Percentiles rank a stretch among this genome's conserved stretches.
Conservation (phyloP, 2,113 vertebrate species). For the Nestor notabilis region DNA sequence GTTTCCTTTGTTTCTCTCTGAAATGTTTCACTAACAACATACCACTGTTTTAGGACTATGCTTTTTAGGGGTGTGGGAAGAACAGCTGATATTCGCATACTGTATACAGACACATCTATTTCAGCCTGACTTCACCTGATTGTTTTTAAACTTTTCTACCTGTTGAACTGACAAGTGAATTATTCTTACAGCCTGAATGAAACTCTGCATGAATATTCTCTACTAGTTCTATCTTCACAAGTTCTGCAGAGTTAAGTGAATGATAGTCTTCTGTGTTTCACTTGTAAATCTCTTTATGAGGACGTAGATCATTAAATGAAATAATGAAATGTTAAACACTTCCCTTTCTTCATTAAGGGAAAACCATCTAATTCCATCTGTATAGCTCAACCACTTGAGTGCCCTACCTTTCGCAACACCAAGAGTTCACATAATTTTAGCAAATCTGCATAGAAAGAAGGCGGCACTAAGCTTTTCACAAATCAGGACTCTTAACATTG, state of each 20-base stretch:
- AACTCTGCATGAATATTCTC: not conserved
- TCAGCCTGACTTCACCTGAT: accelerated
- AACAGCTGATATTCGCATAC: not conserved
- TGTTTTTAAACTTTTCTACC: not conserved
- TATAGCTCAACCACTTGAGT: not conserved
- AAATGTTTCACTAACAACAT: not conserved
- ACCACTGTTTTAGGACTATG: not conserved
- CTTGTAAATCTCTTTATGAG: not conserved
- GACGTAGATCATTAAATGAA: not conserved
- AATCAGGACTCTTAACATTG: not conserved
- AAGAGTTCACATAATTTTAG: not conserved
- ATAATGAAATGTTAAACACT: not conserved
- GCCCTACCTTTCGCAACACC: not conserved
- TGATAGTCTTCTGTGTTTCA: not conserved
- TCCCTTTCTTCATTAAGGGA: not conserved
- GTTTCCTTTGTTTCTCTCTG: not conserved
- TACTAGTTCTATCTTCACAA: not conserved
- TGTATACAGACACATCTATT: not conserved
- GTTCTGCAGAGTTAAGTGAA: not conserved
- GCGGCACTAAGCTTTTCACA: not conserved
- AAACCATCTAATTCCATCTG: not conserved
- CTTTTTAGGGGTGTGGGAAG: accelerated
- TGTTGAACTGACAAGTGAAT: not conserved
- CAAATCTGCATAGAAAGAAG: constrained; percentile 6
- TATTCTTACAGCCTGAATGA: not conserved